Conservation (phyloP, 2,113 vertebrate species). For the Albula glossodonta region DNA sequence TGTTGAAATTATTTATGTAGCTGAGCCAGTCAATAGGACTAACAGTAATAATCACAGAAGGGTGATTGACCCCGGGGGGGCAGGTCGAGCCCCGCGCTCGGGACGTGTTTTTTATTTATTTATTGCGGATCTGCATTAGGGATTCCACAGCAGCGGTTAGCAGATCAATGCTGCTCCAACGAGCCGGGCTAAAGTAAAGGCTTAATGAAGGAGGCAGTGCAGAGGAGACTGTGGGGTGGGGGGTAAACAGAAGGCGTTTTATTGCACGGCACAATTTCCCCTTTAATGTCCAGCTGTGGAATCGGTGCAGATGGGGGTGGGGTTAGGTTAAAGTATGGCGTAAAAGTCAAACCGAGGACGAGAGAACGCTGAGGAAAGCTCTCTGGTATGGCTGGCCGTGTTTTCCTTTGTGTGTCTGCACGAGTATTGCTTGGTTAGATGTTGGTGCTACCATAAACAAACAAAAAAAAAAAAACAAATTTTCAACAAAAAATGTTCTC, state of each 20-base stretch:
- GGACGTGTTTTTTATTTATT: not conserved
- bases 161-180: constrained; percentile 22
- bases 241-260: not conserved
- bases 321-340: not conserved
- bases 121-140: not conserved
- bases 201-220: constrained; percentile 6
- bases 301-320: not conserved
- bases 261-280: not conserved
- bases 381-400: not conserved
- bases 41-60: constrained; percentile 9
- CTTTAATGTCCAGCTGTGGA: constrained; percentile 29
- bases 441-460: too few relatives aligned
- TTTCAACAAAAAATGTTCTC: too few relatives aligned
- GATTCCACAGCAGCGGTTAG: not conserved
- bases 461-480: too few relatives aligned
- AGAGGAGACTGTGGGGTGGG: too few relatives aligned
- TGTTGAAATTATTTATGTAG: not conserved
- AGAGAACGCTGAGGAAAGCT: not conserved
- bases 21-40: not conserved
- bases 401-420: not conserved
- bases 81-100: not conserved
- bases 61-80: not conserved
- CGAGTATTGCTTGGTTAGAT: too few relatives aligned
- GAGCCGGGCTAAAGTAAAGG: not conserved
- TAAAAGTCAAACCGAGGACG: not conserved